Evolutionary conservation across 2,113 vertebrate species (phyloP), one percentile per base, ranked within the genome.

Genomic region (Pseudolaguvia tuberculata): DNA sequence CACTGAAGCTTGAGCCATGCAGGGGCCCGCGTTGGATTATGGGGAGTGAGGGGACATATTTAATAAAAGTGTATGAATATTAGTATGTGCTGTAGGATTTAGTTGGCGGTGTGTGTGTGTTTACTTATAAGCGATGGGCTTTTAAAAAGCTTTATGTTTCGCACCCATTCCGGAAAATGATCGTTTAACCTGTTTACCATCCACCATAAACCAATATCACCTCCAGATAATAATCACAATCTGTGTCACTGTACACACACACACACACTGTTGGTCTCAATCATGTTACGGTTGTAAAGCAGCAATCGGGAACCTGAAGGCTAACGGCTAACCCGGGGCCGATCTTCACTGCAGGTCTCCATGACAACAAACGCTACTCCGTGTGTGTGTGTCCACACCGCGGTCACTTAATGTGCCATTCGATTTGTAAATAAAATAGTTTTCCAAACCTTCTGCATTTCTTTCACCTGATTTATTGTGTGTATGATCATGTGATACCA

Each of bases 391-490:
- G 93, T 92, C 83, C 84, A 93, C 84, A 93, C 94, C 92, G 90
- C 92, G 93, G 91, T 94, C 93, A 95, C 91, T 93, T 88, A 92
- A 35, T 93, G 94, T 97, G 95, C 94, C 94, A 96, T 96, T 95
- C 88, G 86, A 87, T 93, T 94, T 98, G 96, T 98, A 99, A 98
- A 99, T 99, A 98, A 88, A 95, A 83, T 96, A 94, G 93, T 97
- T 98, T 98, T 99, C 93, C 94, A 99, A 94, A 97, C 95, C n/a
- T n/a, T n/a, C n/a, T n/a, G n/a, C n/a, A n/a, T n/a, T n/a, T n/a
- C 91, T 89, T 51, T 50, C 52, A 62, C n/a, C 45, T 88, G 91
- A 71, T 90, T 15, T 35, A 35, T 35, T 35, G 31, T 35, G 3
- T 35, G 31, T 35, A 4, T 35, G 31, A 35, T 35, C 31, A 35